Conservation (phyloP, 2,888 invertebrate species). For the Pyrrhosoma nymphula region DNA sequence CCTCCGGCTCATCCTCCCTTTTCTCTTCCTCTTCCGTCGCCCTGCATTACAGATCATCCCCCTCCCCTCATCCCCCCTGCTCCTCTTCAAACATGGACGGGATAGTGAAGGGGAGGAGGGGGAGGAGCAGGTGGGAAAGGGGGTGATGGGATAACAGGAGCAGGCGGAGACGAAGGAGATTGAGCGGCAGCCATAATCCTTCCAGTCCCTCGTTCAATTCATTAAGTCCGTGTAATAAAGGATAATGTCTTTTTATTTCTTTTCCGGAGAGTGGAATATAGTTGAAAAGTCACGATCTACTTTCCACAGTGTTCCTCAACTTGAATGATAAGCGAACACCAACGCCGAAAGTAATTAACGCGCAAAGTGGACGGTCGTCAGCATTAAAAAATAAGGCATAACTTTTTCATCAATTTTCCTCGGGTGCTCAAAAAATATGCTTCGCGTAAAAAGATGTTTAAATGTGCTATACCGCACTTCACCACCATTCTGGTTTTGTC, state of each 20-base stretch:
- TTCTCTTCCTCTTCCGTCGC: background rate
- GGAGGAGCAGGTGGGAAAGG: background rate
- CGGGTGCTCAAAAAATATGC: background rate
- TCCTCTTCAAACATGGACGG: background rate
- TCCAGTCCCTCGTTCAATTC: background rate
- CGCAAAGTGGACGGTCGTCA: background rate
- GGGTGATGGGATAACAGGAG: background rate
- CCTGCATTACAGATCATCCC: background rate
- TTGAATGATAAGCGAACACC: conserved; percentile 21
- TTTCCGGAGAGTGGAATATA: background rate
- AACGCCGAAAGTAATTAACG: background rate
- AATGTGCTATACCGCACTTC: background rate
- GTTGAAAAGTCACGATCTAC: conserved; percentile 24
- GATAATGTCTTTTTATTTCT: background rate
- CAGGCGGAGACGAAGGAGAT: background rate
- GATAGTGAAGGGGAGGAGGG: background rate
- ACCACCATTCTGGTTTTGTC: background rate
- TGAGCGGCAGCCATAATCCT: background rate
- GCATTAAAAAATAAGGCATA: background rate
- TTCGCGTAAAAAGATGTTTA: background rate
- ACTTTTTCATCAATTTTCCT: background rate
- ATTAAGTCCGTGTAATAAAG: conserved; percentile 17
- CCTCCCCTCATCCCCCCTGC: background rate
- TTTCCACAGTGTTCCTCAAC: background rate
- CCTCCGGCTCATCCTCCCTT: background rate